Base-by-base conservation (phyloP, 1,140 invertebrate genomes). In the Nymphalis io region DNA sequence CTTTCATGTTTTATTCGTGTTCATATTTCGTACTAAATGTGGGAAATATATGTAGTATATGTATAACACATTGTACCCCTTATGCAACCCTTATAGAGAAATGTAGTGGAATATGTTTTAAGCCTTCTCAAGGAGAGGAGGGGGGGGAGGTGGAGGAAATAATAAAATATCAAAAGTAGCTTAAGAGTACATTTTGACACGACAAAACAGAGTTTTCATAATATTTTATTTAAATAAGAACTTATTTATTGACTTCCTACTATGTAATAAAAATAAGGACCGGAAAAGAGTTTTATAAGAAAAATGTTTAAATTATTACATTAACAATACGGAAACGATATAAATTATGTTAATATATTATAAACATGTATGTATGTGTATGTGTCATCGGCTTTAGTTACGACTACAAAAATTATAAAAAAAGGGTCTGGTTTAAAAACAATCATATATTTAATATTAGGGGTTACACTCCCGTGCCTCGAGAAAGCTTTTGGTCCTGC, bases 301-400 rank as follows among this genome's bases (percentile, higher is more conserved):
- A 65, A 21, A 57, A 57, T 57, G 38, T 42, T 57, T 39, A 57
- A 55, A 57, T 57, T 55, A 57, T 65, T 20, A 51, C 46, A 51
- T 51, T 65, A 57, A 39, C 12, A 60, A 51, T 39, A 62, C 57
- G 67, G 60, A 68, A 68, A 57, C 51, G 27, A 51, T 33, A 62
- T 55, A 66, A 55, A 62, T 21, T 51, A 51, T 51, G 46, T 51
- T 20, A 51, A 51, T 51, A 51, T 20, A 51, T 5, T 3, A n/a
- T 51, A 38, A 18, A 48, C 23, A 58, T 44, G 48, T 46, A 38
- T 60, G 39, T 60, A 61, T 44, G 16, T 55, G 18, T 23, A 44
- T 62, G 39, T 62, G 67, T 62, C 67, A 68, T 68, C 62, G 51
- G 15, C 51, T 18, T 53, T 40, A 61, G 4, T 33, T 33, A 33